phyloP scores from a whole-genome alignment of 2,888 invertebrate species.

The Drosophila antonietae region DNA sequence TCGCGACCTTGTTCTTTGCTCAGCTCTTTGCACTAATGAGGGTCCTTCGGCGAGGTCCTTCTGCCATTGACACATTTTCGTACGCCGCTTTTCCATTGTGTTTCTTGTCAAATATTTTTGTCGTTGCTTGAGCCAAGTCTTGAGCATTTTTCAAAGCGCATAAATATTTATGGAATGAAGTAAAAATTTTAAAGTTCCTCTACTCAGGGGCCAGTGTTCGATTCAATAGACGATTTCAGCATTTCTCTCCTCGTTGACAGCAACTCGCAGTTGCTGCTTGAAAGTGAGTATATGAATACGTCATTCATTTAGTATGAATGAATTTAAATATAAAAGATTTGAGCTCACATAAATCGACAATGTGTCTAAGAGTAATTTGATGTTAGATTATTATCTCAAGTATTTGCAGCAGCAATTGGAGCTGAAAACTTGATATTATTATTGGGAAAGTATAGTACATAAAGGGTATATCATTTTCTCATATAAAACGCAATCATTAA shows the following conservation, averaged over 20 bases:
- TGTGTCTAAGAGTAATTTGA: background rate
- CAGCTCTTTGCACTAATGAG: slow-evolving; percentile 70
- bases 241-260: background rate
- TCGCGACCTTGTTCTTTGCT: slow-evolving; percentile 64
- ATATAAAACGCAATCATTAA: no score
- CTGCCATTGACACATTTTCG: slow-evolving; percentile 73
- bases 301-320: background rate
- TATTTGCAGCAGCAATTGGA: background rate
- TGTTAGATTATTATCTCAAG: background rate
- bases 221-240: slow-evolving; percentile 14
- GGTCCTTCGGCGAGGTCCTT: slow-evolving; percentile 66
- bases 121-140: slow-evolving; percentile 47
- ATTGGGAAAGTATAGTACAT: no score
- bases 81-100: slow-evolving; percentile 57
- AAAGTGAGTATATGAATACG: background rate
- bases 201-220: background rate
- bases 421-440: no score
- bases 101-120: slow-evolving; percentile 69
- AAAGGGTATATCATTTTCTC: no score
- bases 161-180: slow-evolving; percentile 77
- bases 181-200: slow-evolving; percentile 55
- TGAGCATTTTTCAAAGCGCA: slow-evolving; percentile 71
- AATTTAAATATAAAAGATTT: background rate
- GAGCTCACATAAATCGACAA: background rate
- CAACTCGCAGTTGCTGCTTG: slow-evolving; percentile 8